phyloP scores from a whole-genome alignment of 1,140 invertebrate genomes.

The Drosophila orosa region DNA sequence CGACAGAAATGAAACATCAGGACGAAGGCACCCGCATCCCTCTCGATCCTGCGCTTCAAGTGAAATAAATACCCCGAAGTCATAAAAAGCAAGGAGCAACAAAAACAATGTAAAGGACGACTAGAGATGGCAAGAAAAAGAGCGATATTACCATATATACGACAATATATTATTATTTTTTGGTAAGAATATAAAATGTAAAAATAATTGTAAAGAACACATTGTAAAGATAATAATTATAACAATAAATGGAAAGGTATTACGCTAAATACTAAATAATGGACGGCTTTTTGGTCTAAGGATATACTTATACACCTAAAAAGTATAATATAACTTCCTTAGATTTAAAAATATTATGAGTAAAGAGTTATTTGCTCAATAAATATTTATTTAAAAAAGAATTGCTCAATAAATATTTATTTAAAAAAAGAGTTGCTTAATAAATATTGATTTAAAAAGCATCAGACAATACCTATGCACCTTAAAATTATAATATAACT shows the following conservation, averaged over 20 bases:
- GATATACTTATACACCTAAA: too few relatives aligned
- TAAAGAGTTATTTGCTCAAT: too few relatives aligned
- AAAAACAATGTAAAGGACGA: constrained; percentile 23
- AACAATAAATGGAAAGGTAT: neutral
- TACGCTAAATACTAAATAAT: too few relatives aligned
- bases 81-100: constrained; percentile 64
- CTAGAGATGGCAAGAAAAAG: constrained; percentile 23
- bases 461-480: too few relatives aligned
- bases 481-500: too few relatives aligned
- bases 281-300: too few relatives aligned
- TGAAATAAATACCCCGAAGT: constrained; percentile 81
- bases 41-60: constrained; percentile 54
- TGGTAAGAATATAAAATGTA: neutral
- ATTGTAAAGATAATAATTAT: neutral
- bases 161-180: neutral
- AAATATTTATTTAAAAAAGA: neutral
- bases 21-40: constrained; percentile 30
- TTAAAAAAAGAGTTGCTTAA: neutral
- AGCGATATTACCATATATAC: neutral
- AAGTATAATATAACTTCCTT: too few relatives aligned
- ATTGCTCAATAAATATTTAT: neutral
- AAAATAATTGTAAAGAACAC: too few relatives aligned
- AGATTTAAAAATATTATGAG: too few relatives aligned
- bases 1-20: constrained; percentile 76
- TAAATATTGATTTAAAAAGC: too few relatives aligned